Base-by-base conservation (phyloP, 2,888 invertebrate genomes). In the Stenolophus ochropezus region DNA sequence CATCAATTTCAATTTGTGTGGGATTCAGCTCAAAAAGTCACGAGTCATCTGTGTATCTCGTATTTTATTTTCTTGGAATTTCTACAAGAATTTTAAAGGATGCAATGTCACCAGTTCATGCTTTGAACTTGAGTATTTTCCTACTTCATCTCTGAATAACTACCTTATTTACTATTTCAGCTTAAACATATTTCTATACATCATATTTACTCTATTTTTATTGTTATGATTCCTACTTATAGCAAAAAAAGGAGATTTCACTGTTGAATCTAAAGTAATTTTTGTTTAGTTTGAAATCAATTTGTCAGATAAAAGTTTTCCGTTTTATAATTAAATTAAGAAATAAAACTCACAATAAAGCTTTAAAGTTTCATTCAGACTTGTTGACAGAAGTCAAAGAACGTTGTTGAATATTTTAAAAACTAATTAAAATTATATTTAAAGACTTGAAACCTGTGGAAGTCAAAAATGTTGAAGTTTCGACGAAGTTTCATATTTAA, bases 381-480 rank as follows among this genome's bases (percentile, higher is more conserved):
- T 25, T 25, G 58, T 23, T 58, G 58, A 23, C 21, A 23, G 23
- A 58, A 58, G 23, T 56, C 20, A 0, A 58, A 58, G n/a, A 23
- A 23, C 23, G n/a, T 21, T 61, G 61, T 25, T 61, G 61, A 61
- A 61, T 61, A 61, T 61, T 61, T 61, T 23, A 61, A 61, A 61
- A 27, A 14, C 25, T 61, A 61, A 61, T 61, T 61, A 61, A 61
- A 61, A 61, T 61, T 61, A 61, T 61, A 61, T 61, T 61, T 61
- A 11, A 1, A 14, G 25, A 61, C 61, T 58, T 58, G n/a, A 25
- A n/a, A 25, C 0, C 4, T 61, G 11, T 56, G 8, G 4, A 61
- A 61, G 58, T 58, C 58, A 58, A 61, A 25, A 61, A 25, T 25
- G 3, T 23, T 23, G 4, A 58, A 58, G 23, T 58, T 25, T 4